Evolutionary conservation across 53 echinoderm and acorn worm genomes (phyloP).

Genomic region (Paracentrotus lividus): DNA sequence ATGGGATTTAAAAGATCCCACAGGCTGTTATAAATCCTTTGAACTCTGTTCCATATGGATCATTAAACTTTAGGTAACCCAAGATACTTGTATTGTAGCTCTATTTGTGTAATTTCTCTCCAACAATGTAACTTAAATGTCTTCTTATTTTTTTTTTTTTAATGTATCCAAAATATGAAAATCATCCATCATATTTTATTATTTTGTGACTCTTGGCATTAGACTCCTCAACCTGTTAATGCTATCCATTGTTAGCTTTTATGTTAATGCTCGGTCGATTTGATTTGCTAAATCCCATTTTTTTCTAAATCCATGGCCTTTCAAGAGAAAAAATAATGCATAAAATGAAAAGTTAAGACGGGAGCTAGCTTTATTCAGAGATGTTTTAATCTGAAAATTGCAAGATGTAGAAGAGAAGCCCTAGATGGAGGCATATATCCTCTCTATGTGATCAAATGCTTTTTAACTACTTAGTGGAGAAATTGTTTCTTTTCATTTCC

Average conservation of each 20-base stretch:
- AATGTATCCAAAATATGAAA: too few species aligned
- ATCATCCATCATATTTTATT: too few species aligned
- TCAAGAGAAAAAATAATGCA: not conserved
- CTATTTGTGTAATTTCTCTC: too few species aligned
- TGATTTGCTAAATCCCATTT: conserved; percentile 20
- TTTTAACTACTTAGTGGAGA: not conserved
- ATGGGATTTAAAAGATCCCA: not conserved
- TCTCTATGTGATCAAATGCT: not conserved
- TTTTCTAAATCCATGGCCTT: not conserved
- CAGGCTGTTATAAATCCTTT: too few species aligned
- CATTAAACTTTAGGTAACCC: not conserved
- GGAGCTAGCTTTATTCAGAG: not conserved
- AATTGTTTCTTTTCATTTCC: not conserved
- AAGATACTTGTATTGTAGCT: too few species aligned
- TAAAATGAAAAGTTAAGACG: conserved; percentile 9
- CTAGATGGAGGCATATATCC: not conserved
- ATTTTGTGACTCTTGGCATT: not conserved
- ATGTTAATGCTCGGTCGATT: not conserved
- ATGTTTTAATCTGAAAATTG: conserved; percentile 18
- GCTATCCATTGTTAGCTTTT: not conserved
- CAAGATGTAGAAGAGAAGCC: conserved; percentile 25
- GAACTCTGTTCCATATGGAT: not conserved
- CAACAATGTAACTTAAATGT: too few species aligned
- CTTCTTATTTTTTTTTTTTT: too few species aligned
- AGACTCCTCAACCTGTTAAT: not conserved